Percentiles rank a stretch among this genome's conserved stretches.
Evolutionary conservation across 1,140 invertebrate genomes (phyloP).

Genomic region (Atta cephalotes): DNA sequence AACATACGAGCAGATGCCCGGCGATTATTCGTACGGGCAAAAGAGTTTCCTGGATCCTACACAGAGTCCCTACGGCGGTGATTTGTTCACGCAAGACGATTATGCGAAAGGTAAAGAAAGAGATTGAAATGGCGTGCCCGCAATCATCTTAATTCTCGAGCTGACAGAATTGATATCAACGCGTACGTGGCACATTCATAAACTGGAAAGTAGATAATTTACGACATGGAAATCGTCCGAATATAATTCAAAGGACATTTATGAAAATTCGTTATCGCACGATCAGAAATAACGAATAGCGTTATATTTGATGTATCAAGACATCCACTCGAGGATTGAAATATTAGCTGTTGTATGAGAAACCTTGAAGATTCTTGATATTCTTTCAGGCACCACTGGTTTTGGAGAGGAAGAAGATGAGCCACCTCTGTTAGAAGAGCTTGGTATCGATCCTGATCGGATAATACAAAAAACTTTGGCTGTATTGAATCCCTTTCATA

Average conservation of each 20-base stretch:
- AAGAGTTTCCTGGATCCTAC: constrained; percentile 81
- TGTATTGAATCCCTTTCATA: constrained; percentile 94
- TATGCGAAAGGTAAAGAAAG: constrained; percentile 79
- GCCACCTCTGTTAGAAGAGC: constrained; percentile 94
- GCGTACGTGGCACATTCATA: background rate
- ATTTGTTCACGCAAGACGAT: constrained; percentile 78
- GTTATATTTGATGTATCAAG: background rate
- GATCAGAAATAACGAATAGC: background rate
- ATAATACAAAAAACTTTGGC: constrained; percentile 96
- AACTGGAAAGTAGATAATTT: too few species aligned
- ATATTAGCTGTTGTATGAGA: background rate
- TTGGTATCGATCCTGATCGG: constrained; percentile 97
- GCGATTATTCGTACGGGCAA: constrained; percentile 78
- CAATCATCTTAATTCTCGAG: background rate
- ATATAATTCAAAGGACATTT: background rate
- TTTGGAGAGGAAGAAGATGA: constrained; percentile 88
- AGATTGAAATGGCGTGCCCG: background rate
- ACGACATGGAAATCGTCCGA: too few species aligned
- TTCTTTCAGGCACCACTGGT: constrained; percentile 61
- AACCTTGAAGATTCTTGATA: background rate
- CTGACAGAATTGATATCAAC: background rate
- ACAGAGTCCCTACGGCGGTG: constrained; percentile 75
- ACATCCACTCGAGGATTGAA: background rate
- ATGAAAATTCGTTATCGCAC: background rate
- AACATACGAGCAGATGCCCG: constrained; percentile 78